Percentiles rank a stretch among this genome's conserved stretches.
Evolutionary conservation across 2,797 vertebrate genomes (phyloP).

Genomic region (Ctenopoma kingsleyae): DNA sequence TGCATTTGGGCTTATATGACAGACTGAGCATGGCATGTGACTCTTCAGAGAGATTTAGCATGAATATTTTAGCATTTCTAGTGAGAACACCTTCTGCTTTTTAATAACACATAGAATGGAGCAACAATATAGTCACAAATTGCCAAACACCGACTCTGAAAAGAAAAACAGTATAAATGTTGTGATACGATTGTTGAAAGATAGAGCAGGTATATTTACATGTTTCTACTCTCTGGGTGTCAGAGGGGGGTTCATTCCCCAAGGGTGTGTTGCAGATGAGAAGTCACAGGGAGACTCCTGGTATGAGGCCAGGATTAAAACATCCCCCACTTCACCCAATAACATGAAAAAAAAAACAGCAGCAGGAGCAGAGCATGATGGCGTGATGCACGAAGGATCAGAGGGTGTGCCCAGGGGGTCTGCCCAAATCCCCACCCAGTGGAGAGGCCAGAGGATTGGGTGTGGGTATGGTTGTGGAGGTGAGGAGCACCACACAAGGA

Average conservation of each 20-base stretch:
- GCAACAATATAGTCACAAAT: slow-evolving; percentile 41
- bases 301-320: slow-evolving; percentile 66
- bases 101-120: slow-evolving; percentile 50
- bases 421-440: slow-evolving; percentile 39
- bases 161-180: slow-evolving; percentile 37
- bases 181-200: slow-evolving; percentile 47
- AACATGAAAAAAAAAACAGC: slow-evolving; percentile 34
- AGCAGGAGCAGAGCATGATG: slow-evolving; percentile 42
- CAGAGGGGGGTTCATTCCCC: slow-evolving; percentile 54
- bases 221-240: slow-evolving; percentile 64
- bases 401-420: slow-evolving; percentile 50
- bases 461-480: slow-evolving; percentile 16
- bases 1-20: slow-evolving; percentile 44
- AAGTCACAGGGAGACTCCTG: slow-evolving; percentile 56
- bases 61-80: slow-evolving; percentile 69
- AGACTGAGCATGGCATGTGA: slow-evolving; percentile 58
- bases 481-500: slow-evolving; percentile 44
- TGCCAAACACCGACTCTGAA: slow-evolving; percentile 38
- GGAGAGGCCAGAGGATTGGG: slow-evolving; percentile 34
- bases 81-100: slow-evolving; percentile 60
- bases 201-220: slow-evolving; percentile 71
- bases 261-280: slow-evolving; percentile 57
- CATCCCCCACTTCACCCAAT: slow-evolving; percentile 39
- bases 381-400: slow-evolving; percentile 55
- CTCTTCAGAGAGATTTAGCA: slow-evolving; percentile 45